Percentiles rank a stretch among this genome's conserved stretches.
Conservation (phyloP, 2,113 vertebrate species). For the Eolophus roseicapilla region DNA sequence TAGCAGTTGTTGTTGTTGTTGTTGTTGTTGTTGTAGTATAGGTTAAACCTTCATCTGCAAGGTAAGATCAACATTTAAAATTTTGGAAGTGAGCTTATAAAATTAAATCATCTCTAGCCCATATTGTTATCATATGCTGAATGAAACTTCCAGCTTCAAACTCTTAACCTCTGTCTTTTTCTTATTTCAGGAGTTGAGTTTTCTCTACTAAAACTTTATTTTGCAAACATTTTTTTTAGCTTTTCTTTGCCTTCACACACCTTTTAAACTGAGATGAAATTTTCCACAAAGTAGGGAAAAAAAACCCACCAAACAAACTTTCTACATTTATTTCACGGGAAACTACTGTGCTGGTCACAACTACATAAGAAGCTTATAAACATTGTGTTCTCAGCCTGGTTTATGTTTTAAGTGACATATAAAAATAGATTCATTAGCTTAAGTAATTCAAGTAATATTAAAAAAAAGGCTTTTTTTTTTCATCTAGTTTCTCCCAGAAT, state of each 20-base stretch:
- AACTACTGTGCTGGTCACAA: neutral
- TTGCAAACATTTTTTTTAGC: neutral
- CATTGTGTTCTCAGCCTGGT: neutral
- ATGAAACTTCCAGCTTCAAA: neutral
- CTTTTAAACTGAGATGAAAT: neutral
- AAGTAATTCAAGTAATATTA: neutral
- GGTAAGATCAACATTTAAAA: neutral
- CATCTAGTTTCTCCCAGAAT: neutral
- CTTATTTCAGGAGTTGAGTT: neutral
- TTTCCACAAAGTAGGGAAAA: neutral
- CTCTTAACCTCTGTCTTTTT: rapidly evolving
- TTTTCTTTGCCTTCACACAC: rapidly evolving
- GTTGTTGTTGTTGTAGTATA: neutral
- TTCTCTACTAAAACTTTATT: neutral
- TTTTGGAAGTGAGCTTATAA: neutral
- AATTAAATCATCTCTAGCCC: neutral
- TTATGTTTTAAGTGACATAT: neutral
- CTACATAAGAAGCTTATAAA: neutral
- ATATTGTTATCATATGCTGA: neutral
- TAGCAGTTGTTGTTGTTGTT: neutral
- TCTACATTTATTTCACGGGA: neutral
- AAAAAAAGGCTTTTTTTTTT: neutral
- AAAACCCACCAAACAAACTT: neutral
- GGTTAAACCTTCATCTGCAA: neutral
- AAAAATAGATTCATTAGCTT: neutral